Percentiles rank a stretch among this genome's conserved stretches.
phyloP scores from a whole-genome alignment of 1,140 invertebrate species.

The Stenopsyche tienmushanensis region DNA sequence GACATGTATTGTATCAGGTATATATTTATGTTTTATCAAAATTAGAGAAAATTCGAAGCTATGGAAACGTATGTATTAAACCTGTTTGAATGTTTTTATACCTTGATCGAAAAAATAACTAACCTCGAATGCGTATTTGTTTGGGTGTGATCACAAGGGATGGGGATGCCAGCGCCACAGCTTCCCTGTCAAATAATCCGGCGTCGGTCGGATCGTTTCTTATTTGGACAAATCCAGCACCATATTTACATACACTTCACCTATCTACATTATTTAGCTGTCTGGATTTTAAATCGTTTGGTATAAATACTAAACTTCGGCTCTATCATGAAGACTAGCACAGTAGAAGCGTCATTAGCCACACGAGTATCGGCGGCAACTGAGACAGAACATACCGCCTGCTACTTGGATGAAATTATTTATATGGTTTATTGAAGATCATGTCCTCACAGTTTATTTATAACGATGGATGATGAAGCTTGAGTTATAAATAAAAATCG shows the following conservation, averaged over 20 bases:
- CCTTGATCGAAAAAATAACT: too few species aligned
- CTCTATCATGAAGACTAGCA: too few species aligned
- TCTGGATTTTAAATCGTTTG: too few species aligned
- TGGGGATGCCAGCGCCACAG: slow-evolving; percentile 1
- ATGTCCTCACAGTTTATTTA: not conserved
- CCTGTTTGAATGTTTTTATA: too few species aligned
- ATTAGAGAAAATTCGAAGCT: too few species aligned
- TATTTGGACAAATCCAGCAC: not conserved
- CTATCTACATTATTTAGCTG: not conserved
- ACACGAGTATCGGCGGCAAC: not conserved
- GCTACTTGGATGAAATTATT: not conserved
- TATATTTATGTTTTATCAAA: too few species aligned
- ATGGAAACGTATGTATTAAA: too few species aligned
- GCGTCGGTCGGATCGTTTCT: not conserved
- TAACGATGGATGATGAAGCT: not conserved
- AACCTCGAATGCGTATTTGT: too few species aligned
- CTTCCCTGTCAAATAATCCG: not conserved
- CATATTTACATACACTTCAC: not conserved
- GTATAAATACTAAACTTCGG: too few species aligned
- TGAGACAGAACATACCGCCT: not conserved
- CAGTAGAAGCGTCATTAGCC: not conserved
- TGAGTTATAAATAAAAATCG: not conserved
- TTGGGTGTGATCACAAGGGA: too few species aligned
- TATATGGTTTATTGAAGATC: not conserved
- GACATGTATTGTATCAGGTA: too few species aligned